Evolutionary conservation across 1,140 invertebrate species (phyloP).

Genomic region (Cataglyphis hispanica): DNA sequence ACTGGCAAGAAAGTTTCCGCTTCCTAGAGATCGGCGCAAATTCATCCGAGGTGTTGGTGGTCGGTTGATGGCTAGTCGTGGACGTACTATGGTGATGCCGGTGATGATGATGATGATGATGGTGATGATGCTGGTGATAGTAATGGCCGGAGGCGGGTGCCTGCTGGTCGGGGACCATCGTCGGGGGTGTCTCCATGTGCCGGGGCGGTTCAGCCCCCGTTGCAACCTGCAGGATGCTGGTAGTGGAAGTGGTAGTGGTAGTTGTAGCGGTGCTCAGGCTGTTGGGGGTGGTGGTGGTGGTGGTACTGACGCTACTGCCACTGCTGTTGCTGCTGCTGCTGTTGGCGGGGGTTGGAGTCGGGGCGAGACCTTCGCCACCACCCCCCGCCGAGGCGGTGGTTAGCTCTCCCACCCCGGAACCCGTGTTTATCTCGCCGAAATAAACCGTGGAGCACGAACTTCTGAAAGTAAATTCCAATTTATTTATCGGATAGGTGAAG

Average conservation of each 20-base stretch:
- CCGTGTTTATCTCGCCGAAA: slow-evolving; percentile 80
- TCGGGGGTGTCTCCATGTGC: slow-evolving; percentile 78
- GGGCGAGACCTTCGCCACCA: slow-evolving; percentile 73
- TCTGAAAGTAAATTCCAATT: slow-evolving; percentile 73
- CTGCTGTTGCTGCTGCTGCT: slow-evolving; percentile 60
- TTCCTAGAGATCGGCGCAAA: slow-evolving; percentile 75
- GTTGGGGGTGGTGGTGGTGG: slow-evolving; percentile 61
- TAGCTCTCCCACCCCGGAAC: slow-evolving; percentile 76
- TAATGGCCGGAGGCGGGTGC: slow-evolving; percentile 76
- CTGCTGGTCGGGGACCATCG: slow-evolving; percentile 79
- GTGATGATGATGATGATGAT: slow-evolving; percentile 80
- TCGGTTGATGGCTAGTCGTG: slow-evolving; percentile 66
- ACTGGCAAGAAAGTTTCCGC: slow-evolving; percentile 82
- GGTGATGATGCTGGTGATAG: slow-evolving; percentile 76
- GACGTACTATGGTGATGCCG: slow-evolving; percentile 77
- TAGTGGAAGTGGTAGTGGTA: slow-evolving; percentile 57
- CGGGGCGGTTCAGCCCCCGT: slow-evolving; percentile 75
- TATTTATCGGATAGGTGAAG: no score
- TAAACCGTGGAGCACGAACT: slow-evolving; percentile 81
- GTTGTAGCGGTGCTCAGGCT: slow-evolving; percentile 51
- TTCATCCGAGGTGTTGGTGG: slow-evolving; percentile 73
- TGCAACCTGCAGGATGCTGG: slow-evolving; percentile 65
- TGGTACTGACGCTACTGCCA: slow-evolving; percentile 55
- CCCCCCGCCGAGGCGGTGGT: slow-evolving; percentile 74
- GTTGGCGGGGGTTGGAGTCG: slow-evolving; percentile 72